A percentile compares a stretch with the other conserved stretches of the same genome.
phyloP scores from a whole-genome alignment of 2,113 vertebrate species.

The Glareola pratincola region DNA sequence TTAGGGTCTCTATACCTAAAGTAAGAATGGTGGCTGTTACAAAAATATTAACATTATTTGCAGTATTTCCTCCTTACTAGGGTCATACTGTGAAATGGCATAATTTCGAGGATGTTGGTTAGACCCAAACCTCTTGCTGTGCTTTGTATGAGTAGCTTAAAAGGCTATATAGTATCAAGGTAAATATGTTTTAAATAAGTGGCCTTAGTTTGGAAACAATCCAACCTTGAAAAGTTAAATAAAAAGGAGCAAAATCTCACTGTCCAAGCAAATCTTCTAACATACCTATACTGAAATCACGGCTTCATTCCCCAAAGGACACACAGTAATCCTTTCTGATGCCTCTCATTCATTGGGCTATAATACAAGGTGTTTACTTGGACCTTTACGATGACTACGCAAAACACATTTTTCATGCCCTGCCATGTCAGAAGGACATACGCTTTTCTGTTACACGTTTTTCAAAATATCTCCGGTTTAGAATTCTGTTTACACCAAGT shows the following conservation, averaged over 20 bases:
- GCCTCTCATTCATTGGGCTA: not conserved
- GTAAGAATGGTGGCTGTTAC: not conserved
- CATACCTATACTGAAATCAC: not conserved
- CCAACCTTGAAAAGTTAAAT: not conserved
- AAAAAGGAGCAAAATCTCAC: not conserved
- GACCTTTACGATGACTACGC: not conserved
- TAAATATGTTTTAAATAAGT: not conserved
- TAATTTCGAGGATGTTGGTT: not conserved
- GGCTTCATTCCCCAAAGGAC: not conserved
- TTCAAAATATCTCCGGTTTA: not conserved
- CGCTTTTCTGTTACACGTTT: not conserved
- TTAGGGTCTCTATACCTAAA: not conserved
- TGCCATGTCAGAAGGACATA: not conserved
- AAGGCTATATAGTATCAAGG: not conserved
- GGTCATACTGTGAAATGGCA: not conserved
- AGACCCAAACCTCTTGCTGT: not conserved
- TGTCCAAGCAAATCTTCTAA: not conserved
- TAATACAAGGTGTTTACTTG: not conserved
- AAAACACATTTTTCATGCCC: not conserved
- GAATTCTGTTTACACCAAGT: not conserved
- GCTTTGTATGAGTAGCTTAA: not conserved
- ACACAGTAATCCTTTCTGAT: not conserved
- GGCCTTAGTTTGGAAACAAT: not conserved
- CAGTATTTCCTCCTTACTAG: not conserved
- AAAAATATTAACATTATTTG: not conserved